Evolutionary conservation across 2,888 invertebrate species (phyloP).

Genomic region (Hipparchia sbordonii): DNA sequence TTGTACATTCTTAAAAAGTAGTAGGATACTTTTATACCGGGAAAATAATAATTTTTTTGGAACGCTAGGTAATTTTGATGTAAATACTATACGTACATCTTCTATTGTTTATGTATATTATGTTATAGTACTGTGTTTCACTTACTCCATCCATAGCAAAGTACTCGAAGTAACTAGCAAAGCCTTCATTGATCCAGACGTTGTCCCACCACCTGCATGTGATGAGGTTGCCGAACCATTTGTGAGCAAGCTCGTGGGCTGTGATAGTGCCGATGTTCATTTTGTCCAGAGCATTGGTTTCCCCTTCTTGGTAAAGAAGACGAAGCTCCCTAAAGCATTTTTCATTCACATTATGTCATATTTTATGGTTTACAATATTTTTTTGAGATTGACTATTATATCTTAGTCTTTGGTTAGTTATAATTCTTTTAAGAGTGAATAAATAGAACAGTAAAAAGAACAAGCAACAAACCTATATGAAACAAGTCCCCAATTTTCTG

Average conservation of each 20-base stretch:
- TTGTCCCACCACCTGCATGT: slow-evolving; percentile 89
- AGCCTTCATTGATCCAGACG: slow-evolving; percentile 89
- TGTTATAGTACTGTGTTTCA: slow-evolving; percentile 7
- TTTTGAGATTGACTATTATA: no score
- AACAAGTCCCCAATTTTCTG: slow-evolving; percentile 78
- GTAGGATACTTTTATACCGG: no score
- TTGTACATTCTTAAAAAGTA: no score
- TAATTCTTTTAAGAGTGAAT: not conserved
- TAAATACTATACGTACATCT: no score
- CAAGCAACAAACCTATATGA: slow-evolving; percentile 64
- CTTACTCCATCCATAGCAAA: slow-evolving; percentile 77
- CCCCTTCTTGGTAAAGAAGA: slow-evolving; percentile 68
- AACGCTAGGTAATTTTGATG: no score
- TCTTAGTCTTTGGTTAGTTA: not conserved
- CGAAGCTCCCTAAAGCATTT: slow-evolving; percentile 63
- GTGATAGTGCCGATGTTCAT: slow-evolving; percentile 78
- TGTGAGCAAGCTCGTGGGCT: slow-evolving; percentile 86
- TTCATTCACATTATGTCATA: no score
- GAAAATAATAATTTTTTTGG: no score
- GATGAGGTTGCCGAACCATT: slow-evolving; percentile 91
- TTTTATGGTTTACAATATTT: no score
- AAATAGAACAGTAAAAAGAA: not conserved
- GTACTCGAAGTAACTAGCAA: slow-evolving; percentile 88
- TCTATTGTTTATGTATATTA: no score
- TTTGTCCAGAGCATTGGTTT: slow-evolving; percentile 68